Percentiles rank a stretch among this genome's conserved stretches.
These are phyloP conservation scores for Allenopithecus nigroviridis DNA, from an alignment of 2,797 vertebrate genomes.

Conservation along the genomic window DNA sequence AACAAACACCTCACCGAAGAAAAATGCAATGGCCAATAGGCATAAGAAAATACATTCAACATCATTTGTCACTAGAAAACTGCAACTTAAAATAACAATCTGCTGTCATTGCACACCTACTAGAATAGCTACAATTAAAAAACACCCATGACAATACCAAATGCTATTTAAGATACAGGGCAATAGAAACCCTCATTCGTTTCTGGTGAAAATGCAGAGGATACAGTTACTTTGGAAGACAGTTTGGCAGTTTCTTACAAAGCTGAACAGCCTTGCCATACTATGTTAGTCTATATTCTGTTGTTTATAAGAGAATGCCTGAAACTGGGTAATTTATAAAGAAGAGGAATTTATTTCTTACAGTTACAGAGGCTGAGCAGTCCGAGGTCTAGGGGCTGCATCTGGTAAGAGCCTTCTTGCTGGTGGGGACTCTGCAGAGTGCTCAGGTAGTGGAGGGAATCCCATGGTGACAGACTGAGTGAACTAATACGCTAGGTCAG, in stretches of 20 bases:
- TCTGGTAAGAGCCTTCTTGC: background rate
- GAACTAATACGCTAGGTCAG: background rate
- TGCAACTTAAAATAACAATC: background rate
- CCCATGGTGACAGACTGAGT: background rate
- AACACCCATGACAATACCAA: background rate
- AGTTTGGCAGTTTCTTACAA: background rate
- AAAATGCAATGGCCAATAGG: background rate
- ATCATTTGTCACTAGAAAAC: background rate
- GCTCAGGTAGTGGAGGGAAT: background rate
- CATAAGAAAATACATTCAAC: background rate
- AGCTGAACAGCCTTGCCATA: background rate
- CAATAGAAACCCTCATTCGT: background rate
- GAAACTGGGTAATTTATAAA: background rate
- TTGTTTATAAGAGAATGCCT: background rate
- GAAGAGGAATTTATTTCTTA: background rate
- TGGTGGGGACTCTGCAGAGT: background rate
- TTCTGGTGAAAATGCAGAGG: background rate
- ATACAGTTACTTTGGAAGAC: background rate
- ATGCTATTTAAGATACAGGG: background rate
- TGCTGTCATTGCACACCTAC: too few species aligned
- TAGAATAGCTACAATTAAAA: background rate
- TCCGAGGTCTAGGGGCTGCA: background rate
- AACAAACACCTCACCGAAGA: background rate
- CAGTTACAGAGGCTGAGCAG: background rate
- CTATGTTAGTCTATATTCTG: background rate